phyloP scores from a whole-genome alignment of 2,888 invertebrate species.

The Oeneis ivallda region DNA sequence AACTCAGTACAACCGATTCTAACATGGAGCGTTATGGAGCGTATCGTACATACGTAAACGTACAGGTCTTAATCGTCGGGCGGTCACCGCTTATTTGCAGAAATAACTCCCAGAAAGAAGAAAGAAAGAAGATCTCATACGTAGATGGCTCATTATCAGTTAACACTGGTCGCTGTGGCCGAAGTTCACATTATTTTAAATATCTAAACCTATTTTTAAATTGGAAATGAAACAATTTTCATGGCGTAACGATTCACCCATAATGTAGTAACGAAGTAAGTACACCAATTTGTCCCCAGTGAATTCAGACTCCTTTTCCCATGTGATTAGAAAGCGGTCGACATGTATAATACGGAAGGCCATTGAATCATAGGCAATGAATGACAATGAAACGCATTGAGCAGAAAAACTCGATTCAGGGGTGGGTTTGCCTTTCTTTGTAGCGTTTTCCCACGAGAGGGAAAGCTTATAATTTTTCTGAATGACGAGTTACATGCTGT shows the following conservation, averaged over 20 bases:
- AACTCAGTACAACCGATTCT: no score
- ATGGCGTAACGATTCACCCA: neutral
- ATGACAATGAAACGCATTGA: conserved; percentile 31
- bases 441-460: conserved; percentile 28
- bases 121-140: neutral
- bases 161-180: no score
- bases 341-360: conserved; percentile 39
- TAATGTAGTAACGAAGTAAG: conserved; percentile 3
- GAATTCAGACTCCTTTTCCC: conserved; percentile 29
- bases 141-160: no score
- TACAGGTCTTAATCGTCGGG: no score
- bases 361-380: conserved; percentile 31
- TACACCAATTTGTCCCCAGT: conserved; percentile 10
- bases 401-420: conserved; percentile 31
- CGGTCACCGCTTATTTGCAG: no score
- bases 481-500: neutral
- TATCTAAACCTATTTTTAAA: neutral
- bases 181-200: no score
- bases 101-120: no score
- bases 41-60: no score
- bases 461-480: conserved; percentile 25
- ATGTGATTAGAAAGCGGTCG: conserved; percentile 39
- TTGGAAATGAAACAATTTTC: neutral
- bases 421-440: conserved; percentile 32
- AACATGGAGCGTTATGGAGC: no score